A percentile compares a stretch with the other conserved stretches of the same genome.
Evolutionary conservation across 1,140 invertebrate species (phyloP).

Genomic region (Contarinia nasturtii): DNA sequence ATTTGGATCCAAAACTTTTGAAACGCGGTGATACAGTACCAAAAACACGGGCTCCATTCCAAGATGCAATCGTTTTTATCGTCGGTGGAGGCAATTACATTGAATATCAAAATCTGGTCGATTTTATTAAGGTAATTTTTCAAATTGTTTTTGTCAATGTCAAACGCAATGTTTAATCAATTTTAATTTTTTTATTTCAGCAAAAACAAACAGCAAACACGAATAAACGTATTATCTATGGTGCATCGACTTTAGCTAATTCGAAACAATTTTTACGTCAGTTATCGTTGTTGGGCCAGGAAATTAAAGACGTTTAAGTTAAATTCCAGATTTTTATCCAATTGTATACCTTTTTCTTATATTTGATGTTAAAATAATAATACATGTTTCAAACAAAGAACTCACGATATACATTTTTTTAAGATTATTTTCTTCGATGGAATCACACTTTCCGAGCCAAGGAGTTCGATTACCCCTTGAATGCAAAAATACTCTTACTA

Average conservation of each 20-base stretch:
- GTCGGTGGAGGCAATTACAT: constrained; percentile 98
- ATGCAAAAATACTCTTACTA: too few species aligned
- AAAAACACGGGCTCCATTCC: constrained; percentile 47
- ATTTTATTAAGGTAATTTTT: constrained; percentile 66
- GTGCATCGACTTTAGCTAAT: constrained; percentile 82
- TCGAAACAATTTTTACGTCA: constrained; percentile 85
- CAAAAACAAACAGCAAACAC: constrained; percentile 51
- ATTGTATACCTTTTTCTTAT: too few species aligned
- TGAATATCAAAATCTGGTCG: constrained; percentile 95
- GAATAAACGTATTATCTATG: constrained; percentile 78
- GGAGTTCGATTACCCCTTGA: too few species aligned
- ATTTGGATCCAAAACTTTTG: constrained; percentile 82
- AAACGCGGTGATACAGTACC: constrained; percentile 46
- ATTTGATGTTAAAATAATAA: too few species aligned
- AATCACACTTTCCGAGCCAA: too few species aligned
- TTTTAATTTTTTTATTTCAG: constrained; percentile 25
- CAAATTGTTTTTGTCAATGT: too few species aligned
- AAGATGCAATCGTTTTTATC: constrained; percentile 89
- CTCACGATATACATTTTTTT: too few species aligned
- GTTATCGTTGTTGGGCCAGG: constrained; percentile 53
- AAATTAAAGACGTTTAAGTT: constrained; percentile 27
- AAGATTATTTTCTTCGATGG: too few species aligned
- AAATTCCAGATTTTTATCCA: background rate
- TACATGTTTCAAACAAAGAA: too few species aligned
- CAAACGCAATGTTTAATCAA: too few species aligned